Base-by-base conservation (phyloP, 1,140 invertebrate species). In the Drosophila burlai region DNA sequence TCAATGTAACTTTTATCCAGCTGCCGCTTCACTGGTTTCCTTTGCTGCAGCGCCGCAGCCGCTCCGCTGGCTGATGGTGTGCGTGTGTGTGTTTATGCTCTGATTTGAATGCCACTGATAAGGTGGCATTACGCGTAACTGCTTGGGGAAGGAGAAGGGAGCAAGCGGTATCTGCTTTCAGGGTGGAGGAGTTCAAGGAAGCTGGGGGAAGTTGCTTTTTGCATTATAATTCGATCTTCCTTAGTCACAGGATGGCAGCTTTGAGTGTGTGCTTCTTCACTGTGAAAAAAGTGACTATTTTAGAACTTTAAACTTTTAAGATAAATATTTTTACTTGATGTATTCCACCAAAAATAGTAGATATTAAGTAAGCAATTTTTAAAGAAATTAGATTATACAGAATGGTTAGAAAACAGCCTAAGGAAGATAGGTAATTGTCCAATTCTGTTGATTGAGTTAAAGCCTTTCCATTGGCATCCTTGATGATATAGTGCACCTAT, bases 61-160 rank as follows among this genome's bases (percentile, higher is more conserved):
- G 26, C 49, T 55, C 52, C 52, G 34, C 34, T 54, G 54, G 40
- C 21, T 26, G 29, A 31, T 55, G 38, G 55, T 66, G 46, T 74
- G 68, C 66, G 65, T 42, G 54, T 40, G 74, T 61, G 50, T 72
- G 79, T 84, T 90, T 64, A 69, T 83, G 71, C 85, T 78, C 79
- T 90, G 85, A 90, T 90, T 90, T 90, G 89, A 90, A 90, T 90
- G 85, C 81, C 78, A 83, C 85, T 90, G 85, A 90, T 90, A 90
- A 90, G 86, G 85, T 67, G 86, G 82, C 85, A 85, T 52, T 74
- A 73, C 71, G 71, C 67, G 31, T 42, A 69, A 11, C 67, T 71
- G 31, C 49, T 40, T 57, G 54, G 21, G 16, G 26, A 10, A 11
- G 21, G 45, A 3, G 7, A 21, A 10, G 24, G 40, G 34, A 11